Evolutionary conservation across 2,888 invertebrate species (phyloP).

Genomic region (Brachyptera putata): DNA sequence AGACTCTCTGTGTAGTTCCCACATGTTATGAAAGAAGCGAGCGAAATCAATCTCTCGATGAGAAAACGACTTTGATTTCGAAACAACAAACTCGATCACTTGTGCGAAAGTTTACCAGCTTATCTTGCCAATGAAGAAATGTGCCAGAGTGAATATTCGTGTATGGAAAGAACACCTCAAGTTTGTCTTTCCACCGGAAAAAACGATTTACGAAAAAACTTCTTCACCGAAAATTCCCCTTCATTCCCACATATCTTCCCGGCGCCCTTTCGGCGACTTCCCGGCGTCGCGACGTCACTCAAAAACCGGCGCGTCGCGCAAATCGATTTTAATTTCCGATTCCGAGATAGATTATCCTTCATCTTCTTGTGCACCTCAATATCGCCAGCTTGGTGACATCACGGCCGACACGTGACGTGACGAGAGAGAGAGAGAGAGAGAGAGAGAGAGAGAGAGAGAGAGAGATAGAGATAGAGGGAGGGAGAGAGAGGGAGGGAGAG

Average conservation of each 20-base stretch:
- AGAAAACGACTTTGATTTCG: no score
- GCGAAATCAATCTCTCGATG: no score
- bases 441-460: no score
- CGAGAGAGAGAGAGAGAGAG: no score
- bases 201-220: conserved; percentile 8
- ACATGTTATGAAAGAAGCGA: no score
- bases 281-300: conserved; percentile 30
- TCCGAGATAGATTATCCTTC: conserved; percentile 34
- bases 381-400: conserved; percentile 24
- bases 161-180: conserved; percentile 17
- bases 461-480: no score
- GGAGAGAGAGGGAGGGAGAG: no score
- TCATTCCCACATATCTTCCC: conserved; percentile 16
- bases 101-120: no score
- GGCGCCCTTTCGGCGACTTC: conserved; percentile 28
- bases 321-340: conserved; percentile 35
- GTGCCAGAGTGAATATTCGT: conserved; percentile 18
- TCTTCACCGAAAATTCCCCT: conserved; percentile 1
- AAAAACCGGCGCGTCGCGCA: conserved; percentile 29
- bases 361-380: conserved; percentile 25
- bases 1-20: no score
- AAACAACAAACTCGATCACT: no score
- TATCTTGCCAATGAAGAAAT: no score
- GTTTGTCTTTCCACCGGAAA: conserved; percentile 15
- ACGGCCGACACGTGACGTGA: no score